phyloP scores from a whole-genome alignment of 2,113 vertebrate species.

The Heterochromis multidens region DNA sequence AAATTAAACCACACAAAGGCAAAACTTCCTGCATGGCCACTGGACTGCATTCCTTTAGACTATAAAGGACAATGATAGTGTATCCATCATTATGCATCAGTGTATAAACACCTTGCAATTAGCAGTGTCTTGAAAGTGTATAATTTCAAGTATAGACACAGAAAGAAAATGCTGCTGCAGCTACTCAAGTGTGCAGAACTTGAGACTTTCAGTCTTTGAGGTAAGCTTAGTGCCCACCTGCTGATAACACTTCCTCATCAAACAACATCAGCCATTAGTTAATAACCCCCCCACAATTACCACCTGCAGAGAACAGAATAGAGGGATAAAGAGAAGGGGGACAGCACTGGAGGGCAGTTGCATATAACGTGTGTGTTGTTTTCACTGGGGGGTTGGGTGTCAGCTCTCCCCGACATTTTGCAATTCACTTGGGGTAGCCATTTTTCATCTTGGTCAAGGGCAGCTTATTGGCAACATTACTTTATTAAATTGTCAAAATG shows the following conservation, averaged over 20 bases:
- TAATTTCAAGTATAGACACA: background rate
- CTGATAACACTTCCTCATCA: constrained; percentile 51
- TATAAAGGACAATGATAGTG: background rate
- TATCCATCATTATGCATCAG: background rate
- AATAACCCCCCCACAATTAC: constrained; percentile 51
- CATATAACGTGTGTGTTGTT: constrained; percentile 3
- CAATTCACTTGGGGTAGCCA: constrained; percentile 27
- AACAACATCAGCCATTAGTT: constrained; percentile 63
- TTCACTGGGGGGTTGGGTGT: background rate
- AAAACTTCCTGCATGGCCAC: background rate
- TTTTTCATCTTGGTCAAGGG: constrained; percentile 57
- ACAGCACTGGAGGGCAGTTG: background rate
- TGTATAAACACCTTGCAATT: background rate
- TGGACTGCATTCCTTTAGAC: background rate
- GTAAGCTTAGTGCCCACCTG: constrained; percentile 46
- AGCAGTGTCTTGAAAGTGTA: background rate
- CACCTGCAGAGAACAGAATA: constrained; percentile 35
- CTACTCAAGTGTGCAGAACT: background rate
- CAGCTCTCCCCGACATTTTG: constrained; percentile 38
- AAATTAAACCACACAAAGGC: background rate
- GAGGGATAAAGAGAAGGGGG: constrained; percentile 34
- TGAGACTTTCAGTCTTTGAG: constrained; percentile 52
- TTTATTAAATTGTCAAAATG: constrained; percentile 53
- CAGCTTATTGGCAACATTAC: constrained; percentile 42
- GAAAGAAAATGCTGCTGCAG: constrained; percentile 1